Conservation (phyloP, 2,113 vertebrate genomes). For the Lasiurus borealis region DNA sequence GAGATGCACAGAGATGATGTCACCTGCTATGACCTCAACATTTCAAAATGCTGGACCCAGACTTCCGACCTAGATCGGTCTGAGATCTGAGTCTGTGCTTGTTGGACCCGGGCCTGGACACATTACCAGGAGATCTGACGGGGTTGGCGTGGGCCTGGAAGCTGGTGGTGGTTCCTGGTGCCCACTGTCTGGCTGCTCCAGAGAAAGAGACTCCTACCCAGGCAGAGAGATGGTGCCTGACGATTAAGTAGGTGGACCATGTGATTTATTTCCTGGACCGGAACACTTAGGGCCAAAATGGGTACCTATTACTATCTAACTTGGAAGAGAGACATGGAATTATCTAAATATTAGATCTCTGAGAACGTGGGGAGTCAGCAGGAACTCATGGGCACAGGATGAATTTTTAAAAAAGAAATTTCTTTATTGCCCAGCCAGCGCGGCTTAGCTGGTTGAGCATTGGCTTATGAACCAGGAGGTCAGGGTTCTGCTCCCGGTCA, state of each 20-base stretch:
- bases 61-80: neutral
- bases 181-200: neutral
- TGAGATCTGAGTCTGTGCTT: neutral
- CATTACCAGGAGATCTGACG: too few species aligned
- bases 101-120: neutral
- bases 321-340: neutral
- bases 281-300: neutral
- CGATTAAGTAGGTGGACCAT: neutral
- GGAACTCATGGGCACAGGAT: too few species aligned
- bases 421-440: too few species aligned
- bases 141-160: constrained; percentile 8
- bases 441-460: too few species aligned
- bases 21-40: neutral
- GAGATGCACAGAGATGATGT: neutral
- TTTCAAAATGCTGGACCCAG: neutral
- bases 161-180: neutral
- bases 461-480: too few species aligned
- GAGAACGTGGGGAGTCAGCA: too few species aligned
- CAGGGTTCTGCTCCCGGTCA: too few species aligned
- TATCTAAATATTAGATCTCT: neutral
- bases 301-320: neutral
- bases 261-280: neutral
- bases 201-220: neutral
- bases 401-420: too few species aligned
- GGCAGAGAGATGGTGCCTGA: neutral